Conservation (phyloP, 2,888 invertebrate species). For the Penaeus monodon region DNA sequence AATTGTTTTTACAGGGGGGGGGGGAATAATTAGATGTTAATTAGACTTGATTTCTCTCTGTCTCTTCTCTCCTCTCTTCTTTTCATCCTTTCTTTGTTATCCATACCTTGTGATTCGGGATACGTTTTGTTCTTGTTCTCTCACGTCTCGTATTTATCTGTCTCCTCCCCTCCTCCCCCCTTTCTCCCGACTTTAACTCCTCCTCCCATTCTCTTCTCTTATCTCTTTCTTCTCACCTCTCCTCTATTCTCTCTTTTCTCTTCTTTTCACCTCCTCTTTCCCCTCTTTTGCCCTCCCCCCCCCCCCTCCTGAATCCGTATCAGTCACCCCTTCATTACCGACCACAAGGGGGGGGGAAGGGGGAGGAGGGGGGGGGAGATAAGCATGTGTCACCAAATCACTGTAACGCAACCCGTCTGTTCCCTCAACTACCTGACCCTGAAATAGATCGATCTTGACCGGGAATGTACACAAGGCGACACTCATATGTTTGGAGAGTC, state of each 20-base stretch:
- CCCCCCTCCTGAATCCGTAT: background rate
- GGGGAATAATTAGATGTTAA: background rate
- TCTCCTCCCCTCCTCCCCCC: background rate
- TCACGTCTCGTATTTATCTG: background rate
- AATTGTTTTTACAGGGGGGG: background rate
- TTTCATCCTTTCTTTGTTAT: background rate
- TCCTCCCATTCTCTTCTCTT: background rate
- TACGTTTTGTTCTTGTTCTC: too few relatives aligned
- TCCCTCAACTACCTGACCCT: constrained; percentile 1
- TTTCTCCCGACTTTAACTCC: background rate
- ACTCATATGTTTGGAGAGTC: constrained; percentile 30
- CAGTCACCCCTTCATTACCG: background rate
- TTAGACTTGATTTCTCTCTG: too few relatives aligned
- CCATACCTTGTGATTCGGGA: too few relatives aligned
- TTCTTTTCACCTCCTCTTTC: background rate
- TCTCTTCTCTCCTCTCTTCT: background rate
- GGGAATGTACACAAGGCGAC: constrained; percentile 12
- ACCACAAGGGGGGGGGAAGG: too few relatives aligned
- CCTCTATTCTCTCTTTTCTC: background rate
- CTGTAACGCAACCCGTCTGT: constrained; percentile 16
- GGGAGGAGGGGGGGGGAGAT: too few relatives aligned
- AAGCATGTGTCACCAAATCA: constrained; percentile 11
- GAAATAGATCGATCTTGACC: constrained; percentile 22
- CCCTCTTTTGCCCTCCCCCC: background rate
- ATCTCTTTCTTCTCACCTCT: too few relatives aligned